Evolutionary conservation across 2,113 vertebrate genomes (phyloP), one percentile per base, ranked within the genome.

Genomic region (Rhinichthys klamathensis): DNA sequence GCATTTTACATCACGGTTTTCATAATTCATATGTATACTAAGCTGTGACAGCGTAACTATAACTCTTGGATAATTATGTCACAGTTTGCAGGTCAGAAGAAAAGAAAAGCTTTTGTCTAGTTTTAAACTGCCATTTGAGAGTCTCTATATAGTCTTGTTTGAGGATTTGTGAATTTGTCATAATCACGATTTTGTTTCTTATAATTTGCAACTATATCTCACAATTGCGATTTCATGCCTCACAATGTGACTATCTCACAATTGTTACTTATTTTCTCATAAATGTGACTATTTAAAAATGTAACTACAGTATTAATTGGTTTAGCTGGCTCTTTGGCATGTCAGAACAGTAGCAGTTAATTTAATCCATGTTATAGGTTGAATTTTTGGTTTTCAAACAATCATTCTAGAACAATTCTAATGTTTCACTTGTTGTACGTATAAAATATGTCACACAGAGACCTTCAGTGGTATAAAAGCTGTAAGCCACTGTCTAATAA

Each of bases 391-490:
- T 56, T 56, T 23, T 56, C n/a, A 65, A 44, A 60, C 65, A 38
- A 15, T 58, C 11, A 56, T 10, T 63, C 75, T 58, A 76, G 32
- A 82, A 25, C 15, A 35, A 35, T 77, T 27, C n/a, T 8, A 21
- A 75, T 51, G 15, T 54, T 76, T 21, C 7, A 4, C 44, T 18
- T 30, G 12, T 18, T 75, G 46, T 27, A 32, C 12, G 0, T 27
- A 56, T 23, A 76, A 35, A 58, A 60, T 78, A 51, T 75, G 70
- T 38, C 54, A 80, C 74, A 46, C 21, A 56, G 38, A 35, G 73
- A 76, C 8, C 41, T 74, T 54, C 27, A 44, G 69, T 23, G 21
- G 51, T 41, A 11, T 41, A 46, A 74, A 73, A 46, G 73, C 27
- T 23, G 58, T 67, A 70, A 44, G 49, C 23, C 41, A 25, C n/a